These are phyloP conservation scores for Laticauda colubrina DNA, from an alignment of 2,113 vertebrate species.

Conservation along the genomic window DNA sequence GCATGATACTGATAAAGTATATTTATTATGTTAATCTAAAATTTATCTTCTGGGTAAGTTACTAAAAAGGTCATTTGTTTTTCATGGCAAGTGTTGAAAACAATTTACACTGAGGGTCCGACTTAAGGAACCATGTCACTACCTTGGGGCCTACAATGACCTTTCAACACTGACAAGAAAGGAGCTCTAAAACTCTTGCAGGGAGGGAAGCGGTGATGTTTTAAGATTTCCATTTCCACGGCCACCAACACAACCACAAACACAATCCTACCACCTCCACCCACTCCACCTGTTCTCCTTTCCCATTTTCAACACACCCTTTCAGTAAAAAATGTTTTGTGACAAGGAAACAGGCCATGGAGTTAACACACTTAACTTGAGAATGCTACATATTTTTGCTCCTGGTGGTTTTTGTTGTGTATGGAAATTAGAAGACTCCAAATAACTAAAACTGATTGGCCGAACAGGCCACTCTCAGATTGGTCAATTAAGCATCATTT, in stretches of 20 bases:
- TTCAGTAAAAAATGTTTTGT: slow-evolving; percentile 44
- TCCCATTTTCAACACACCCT: slow-evolving; percentile 7
- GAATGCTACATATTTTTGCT: background rate
- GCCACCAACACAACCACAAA: background rate
- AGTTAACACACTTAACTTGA: slow-evolving; percentile 17
- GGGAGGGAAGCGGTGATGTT: slow-evolving; percentile 57
- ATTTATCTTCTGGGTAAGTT: slow-evolving; percentile 76
- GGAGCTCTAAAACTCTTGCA: slow-evolving; percentile 69
- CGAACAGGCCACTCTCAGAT: no score
- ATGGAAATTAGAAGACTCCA: no score
- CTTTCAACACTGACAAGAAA: slow-evolving; percentile 70
- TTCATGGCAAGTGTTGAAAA: slow-evolving; percentile 80
- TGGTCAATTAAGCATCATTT: no score
- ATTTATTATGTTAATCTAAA: slow-evolving; percentile 73
- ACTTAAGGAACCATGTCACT: slow-evolving; percentile 79
- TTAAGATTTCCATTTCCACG: slow-evolving; percentile 31
- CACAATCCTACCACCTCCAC: background rate
- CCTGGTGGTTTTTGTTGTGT: background rate
- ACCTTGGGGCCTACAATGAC: slow-evolving; percentile 70
- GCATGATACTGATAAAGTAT: slow-evolving; percentile 51
- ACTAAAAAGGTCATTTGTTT: slow-evolving; percentile 82
- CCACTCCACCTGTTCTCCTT: slow-evolving; percentile 18
- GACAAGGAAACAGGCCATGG: slow-evolving; percentile 29
- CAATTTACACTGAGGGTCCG: slow-evolving; percentile 75
- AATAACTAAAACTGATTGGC: no score